phyloP scores from a whole-genome alignment of 2,113 vertebrate species.

The Cromileptes altivelis region DNA sequence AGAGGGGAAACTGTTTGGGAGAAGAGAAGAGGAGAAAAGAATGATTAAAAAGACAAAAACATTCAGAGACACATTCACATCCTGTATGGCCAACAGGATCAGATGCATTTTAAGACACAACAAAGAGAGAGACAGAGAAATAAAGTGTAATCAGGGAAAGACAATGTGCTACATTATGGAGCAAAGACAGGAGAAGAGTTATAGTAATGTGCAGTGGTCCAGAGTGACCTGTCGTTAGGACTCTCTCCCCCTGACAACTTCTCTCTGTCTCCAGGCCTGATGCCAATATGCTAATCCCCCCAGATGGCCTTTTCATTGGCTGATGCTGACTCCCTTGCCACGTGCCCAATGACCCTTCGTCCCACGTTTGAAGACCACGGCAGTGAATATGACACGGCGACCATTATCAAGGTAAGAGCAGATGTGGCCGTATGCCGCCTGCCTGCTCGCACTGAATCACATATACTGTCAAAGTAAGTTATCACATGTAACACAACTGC shows the following conservation, averaged over 20 bases:
- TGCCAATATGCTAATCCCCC: slow-evolving; percentile 71
- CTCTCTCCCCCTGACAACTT: slow-evolving; percentile 84
- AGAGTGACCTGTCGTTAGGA: slow-evolving; percentile 87
- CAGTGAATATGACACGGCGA: slow-evolving; percentile 41
- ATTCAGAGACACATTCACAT: not conserved
- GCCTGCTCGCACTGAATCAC: slow-evolving; percentile 63
- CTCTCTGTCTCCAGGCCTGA: slow-evolving; percentile 77
- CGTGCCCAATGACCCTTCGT: slow-evolving; percentile 49
- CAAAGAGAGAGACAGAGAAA: not conserved
- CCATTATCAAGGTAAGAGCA: slow-evolving; percentile 61
- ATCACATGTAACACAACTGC: not conserved
- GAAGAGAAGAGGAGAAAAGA: slow-evolving; percentile 57
- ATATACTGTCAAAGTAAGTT: slow-evolving; percentile 22
- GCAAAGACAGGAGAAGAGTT: slow-evolving; percentile 78
- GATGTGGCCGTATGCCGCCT: slow-evolving; percentile 62
- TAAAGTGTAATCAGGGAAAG: not conserved
- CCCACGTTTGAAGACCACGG: slow-evolving; percentile 46
- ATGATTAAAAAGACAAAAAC: slow-evolving; percentile 70
- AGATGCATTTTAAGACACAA: not conserved
- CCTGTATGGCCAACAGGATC: not conserved
- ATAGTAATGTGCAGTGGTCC: slow-evolving; percentile 84
- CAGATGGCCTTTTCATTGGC: slow-evolving; percentile 74
- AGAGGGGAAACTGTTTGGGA: not conserved
- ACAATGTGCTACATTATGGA: slow-evolving; percentile 9
- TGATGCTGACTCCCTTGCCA: slow-evolving; percentile 47